These are phyloP conservation scores for Troides helena DNA, from an alignment of 2,888 invertebrate genomes.

Conservation along the genomic window DNA sequence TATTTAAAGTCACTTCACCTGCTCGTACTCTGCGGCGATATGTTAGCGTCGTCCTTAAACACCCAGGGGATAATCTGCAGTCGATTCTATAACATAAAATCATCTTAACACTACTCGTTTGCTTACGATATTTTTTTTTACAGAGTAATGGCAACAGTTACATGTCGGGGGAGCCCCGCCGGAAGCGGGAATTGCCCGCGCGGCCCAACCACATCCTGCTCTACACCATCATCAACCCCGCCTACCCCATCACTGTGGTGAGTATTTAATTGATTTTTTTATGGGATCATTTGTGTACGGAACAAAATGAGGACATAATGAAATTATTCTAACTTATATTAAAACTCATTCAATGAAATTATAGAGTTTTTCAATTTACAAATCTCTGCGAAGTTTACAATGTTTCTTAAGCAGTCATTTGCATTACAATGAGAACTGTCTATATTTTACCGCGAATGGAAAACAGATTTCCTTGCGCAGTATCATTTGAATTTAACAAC, in stretches of 20 bases:
- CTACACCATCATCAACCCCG: slow-evolving; percentile 98
- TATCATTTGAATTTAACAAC: not conserved
- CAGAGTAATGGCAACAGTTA: slow-evolving; percentile 79
- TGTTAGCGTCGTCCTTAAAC: not conserved
- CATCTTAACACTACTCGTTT: not conserved
- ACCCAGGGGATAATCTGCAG: not conserved
- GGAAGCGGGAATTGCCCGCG: slow-evolving; percentile 90
- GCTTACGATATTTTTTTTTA: slow-evolving; percentile 25
- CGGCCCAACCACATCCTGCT: slow-evolving; percentile 97
- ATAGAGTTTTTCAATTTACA: not conserved
- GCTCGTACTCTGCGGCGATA: not conserved
- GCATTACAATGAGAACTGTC: not conserved
- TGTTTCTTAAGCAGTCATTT: not conserved
- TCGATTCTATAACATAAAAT: slow-evolving; percentile 8
- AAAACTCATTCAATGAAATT: not conserved
- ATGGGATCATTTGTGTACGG: not conserved
- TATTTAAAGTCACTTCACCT: not conserved
- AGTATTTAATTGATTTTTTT: slow-evolving; percentile 71
- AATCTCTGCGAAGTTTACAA: not conserved
- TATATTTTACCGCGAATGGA: not conserved
- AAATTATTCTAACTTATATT: not conserved
- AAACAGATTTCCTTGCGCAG: not conserved
- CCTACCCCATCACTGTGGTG: slow-evolving; percentile 99
- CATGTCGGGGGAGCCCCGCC: slow-evolving; percentile 83
- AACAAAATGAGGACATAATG: not conserved